A percentile compares a stretch with the other conserved stretches of the same genome.
These are phyloP conservation scores for Eupithecia pulchellata DNA, from an alignment of 2,888 invertebrate genomes.

Conservation along the genomic window DNA sequence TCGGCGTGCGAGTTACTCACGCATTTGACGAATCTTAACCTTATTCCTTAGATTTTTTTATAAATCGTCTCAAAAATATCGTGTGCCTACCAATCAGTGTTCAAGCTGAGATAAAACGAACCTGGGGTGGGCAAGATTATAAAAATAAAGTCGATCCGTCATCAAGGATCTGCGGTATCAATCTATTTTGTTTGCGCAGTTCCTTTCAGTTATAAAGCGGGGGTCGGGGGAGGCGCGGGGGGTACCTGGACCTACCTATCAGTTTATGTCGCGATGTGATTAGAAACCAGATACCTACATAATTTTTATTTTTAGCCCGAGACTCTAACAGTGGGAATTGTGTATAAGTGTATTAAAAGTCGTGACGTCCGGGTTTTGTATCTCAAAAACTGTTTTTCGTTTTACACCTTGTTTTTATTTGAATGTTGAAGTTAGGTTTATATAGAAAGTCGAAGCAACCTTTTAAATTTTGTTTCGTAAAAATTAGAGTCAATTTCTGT, in stretches of 20 bases:
- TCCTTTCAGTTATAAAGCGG: slow-evolving; percentile 59
- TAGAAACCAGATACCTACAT: background rate
- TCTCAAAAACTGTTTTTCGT: background rate
- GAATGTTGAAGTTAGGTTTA: background rate
- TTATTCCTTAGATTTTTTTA: no score
- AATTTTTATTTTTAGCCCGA: background rate
- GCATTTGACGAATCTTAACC: no score
- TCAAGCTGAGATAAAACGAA: background rate
- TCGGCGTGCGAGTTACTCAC: no score
- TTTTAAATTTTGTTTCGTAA: background rate
- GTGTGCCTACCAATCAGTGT: background rate
- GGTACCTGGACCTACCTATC: background rate
- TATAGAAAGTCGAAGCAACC: background rate
- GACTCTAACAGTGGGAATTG: no score
- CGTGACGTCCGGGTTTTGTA: background rate
- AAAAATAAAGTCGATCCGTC: slow-evolving; percentile 70
- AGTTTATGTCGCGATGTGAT: background rate
- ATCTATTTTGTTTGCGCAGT: slow-evolving; percentile 74
- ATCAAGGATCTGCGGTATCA: slow-evolving; percentile 70
- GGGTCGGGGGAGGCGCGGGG: slow-evolving; percentile 56
- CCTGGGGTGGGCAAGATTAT: background rate
- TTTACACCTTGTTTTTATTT: background rate
- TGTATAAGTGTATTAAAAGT: background rate
- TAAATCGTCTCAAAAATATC: background rate
- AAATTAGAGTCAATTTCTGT: background rate